Evolutionary conservation across 2,888 invertebrate genomes (phyloP).

Genomic region (Pristionchus mayeri): DNA sequence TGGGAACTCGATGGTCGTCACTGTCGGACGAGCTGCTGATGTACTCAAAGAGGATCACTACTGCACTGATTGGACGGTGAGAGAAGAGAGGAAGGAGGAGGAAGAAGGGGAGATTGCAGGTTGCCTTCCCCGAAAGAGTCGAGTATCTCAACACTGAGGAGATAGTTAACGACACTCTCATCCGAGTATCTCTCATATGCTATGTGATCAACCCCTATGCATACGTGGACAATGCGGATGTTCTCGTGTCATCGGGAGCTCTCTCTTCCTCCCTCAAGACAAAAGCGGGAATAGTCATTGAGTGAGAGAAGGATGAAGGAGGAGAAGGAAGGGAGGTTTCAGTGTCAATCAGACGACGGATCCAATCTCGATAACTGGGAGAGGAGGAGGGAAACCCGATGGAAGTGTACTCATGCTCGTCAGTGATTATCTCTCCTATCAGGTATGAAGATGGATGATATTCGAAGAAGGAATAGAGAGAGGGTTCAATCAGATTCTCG

Average conservation of each 20-base stretch:
- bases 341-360: conserved; percentile 48
- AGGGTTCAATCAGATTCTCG: conserved; percentile 56
- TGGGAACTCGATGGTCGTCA: conserved; percentile 57
- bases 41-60: conserved; percentile 52
- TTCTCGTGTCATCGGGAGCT: conserved; percentile 63
- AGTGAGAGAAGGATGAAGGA: conserved; percentile 40
- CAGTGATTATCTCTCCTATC: conserved; percentile 42
- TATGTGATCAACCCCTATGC: conserved; percentile 60
- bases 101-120: background rate
- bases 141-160: conserved; percentile 42
- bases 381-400: conserved; percentile 36
- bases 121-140: conserved; percentile 45
- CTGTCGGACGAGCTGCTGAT: conserved; percentile 55
- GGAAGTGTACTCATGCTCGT: conserved; percentile 35
- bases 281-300: conserved; percentile 53
- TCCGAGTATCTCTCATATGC: conserved; percentile 53
- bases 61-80: conserved; percentile 62
- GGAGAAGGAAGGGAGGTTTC: background rate
- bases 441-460: too few relatives aligned
- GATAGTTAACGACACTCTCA: conserved; percentile 27
- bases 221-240: conserved; percentile 62
- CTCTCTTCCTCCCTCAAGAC: conserved; percentile 61
- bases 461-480: background rate
- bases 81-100: background rate
- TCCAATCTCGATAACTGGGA: conserved; percentile 47